These are phyloP conservation scores for Vulpes vulpes DNA, from an alignment of 2,113 vertebrate species.

Conservation along the genomic window DNA sequence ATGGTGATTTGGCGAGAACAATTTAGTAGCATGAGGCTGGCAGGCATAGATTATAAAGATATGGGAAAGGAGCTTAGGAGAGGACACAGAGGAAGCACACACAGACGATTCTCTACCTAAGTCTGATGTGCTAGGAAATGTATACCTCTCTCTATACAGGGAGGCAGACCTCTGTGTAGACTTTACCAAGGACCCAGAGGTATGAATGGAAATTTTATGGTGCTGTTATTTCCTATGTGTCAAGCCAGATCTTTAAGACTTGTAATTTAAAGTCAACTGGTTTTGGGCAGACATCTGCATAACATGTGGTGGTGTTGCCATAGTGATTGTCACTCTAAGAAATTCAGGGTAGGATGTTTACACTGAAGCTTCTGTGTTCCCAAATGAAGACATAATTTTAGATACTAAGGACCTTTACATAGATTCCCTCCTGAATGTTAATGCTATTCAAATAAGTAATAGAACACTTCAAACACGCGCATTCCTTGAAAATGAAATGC, in stretches of 20 bases:
- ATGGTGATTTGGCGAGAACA: constrained; percentile 13
- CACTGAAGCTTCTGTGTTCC: constrained; percentile 51
- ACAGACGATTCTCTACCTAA: background rate
- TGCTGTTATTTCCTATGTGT: constrained; percentile 19
- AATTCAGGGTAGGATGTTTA: constrained; percentile 58
- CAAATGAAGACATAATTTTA: constrained; percentile 63
- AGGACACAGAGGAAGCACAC: background rate
- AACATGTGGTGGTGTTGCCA: constrained; percentile 36
- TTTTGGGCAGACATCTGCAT: constrained; percentile 54
- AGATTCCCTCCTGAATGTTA: constrained; percentile 58
- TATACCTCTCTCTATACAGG: background rate
- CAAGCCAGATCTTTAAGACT: constrained; percentile 50
- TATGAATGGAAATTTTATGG: background rate
- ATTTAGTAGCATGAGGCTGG: constrained; percentile 3
- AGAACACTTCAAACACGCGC: constrained; percentile 34
- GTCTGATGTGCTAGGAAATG: background rate
- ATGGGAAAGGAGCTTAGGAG: background rate
- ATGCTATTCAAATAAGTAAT: constrained; percentile 65
- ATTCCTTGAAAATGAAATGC: constrained; percentile 61
- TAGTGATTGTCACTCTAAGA: constrained; percentile 59
- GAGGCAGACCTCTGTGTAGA: background rate
- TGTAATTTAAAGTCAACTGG: constrained; percentile 61
- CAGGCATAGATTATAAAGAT: background rate
- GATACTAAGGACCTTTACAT: constrained; percentile 39
- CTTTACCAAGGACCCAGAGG: background rate